A percentile compares a stretch with the other conserved stretches of the same genome.
Conservation (phyloP, 2,888 invertebrate species). For the Drosophila putrida region DNA sequence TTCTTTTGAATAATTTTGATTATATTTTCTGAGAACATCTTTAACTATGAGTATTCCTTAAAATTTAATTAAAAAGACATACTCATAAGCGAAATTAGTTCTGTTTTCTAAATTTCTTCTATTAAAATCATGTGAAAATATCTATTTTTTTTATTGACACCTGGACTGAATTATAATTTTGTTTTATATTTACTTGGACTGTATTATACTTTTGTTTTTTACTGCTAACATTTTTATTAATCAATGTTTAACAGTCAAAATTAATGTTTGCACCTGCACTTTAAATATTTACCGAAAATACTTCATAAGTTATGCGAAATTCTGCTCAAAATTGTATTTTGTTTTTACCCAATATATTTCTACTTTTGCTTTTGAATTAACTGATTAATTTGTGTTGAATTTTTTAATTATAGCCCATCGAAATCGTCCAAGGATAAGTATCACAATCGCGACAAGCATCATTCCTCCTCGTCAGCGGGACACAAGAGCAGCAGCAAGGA, state of each 20-base stretch:
- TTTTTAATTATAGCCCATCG: conserved; percentile 66
- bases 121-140: too few relatives aligned
- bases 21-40: too few relatives aligned
- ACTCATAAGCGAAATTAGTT: too few relatives aligned
- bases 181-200: not conserved
- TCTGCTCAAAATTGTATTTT: conserved; percentile 31
- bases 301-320: conserved; percentile 56
- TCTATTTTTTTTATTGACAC: too few relatives aligned
- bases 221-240: not conserved
- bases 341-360: conserved; percentile 1
- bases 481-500: conserved; percentile 85
- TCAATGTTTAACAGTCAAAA: too few relatives aligned
- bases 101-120: too few relatives aligned
- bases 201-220: not conserved
- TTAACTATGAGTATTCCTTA: too few relatives aligned
- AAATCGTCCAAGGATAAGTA: conserved; percentile 84
- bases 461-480: conserved; percentile 82
- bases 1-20: too few relatives aligned
- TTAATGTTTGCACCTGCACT: not conserved
- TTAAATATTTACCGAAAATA: conserved; percentile 17
- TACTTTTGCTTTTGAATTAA: conserved; percentile 14
- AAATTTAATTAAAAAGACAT: too few relatives aligned
- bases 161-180: too few relatives aligned
- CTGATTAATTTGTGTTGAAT: not conserved
- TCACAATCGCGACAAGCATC: conserved; percentile 84